These are phyloP conservation scores for Plagodis dolabraria DNA, from an alignment of 2,888 invertebrate genomes.

Conservation along the genomic window DNA sequence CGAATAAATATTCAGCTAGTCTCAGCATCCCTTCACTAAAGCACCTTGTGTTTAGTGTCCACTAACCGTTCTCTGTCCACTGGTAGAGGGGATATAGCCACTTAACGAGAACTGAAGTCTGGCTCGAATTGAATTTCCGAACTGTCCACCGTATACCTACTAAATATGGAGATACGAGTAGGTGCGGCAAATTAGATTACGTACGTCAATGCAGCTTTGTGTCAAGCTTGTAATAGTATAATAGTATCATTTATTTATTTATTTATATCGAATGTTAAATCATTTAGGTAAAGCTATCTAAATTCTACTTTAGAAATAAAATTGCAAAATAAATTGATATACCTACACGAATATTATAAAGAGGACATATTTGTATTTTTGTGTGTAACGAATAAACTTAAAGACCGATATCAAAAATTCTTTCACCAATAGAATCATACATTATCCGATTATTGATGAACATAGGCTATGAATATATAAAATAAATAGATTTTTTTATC, in stretches of 20 bases:
- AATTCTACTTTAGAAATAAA: too few relatives aligned
- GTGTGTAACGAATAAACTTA: too few relatives aligned
- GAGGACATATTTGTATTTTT: too few relatives aligned
- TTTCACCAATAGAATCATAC: too few relatives aligned
- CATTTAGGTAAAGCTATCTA: too few relatives aligned
- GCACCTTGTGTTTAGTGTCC: conserved; percentile 74
- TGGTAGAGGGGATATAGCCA: conserved; percentile 77
- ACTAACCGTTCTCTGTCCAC: conserved; percentile 63
- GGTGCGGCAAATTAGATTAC: conserved; percentile 36
- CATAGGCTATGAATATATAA: too few relatives aligned
- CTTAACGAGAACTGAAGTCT: conserved; percentile 80
- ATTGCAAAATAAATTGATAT: too few relatives aligned
- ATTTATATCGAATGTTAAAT: too few relatives aligned
- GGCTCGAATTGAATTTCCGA: conserved; percentile 76
- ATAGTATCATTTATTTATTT: background rate
- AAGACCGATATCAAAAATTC: too few relatives aligned
- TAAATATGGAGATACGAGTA: conserved; percentile 52
- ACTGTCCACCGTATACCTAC: conserved; percentile 57
- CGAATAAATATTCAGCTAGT: background rate
- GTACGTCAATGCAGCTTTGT: conserved; percentile 33
- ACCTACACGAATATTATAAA: too few relatives aligned
- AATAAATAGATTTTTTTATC: too few relatives aligned
- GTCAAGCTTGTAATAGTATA: conserved; percentile 24
- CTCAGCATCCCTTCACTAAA: conserved; percentile 21
- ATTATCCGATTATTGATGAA: too few relatives aligned